A percentile compares a stretch with the other conserved stretches of the same genome.
These are phyloP conservation scores for Ceratosolen fusciceps DNA, from an alignment of 1,140 invertebrate genomes.

Conservation along the genomic window DNA sequence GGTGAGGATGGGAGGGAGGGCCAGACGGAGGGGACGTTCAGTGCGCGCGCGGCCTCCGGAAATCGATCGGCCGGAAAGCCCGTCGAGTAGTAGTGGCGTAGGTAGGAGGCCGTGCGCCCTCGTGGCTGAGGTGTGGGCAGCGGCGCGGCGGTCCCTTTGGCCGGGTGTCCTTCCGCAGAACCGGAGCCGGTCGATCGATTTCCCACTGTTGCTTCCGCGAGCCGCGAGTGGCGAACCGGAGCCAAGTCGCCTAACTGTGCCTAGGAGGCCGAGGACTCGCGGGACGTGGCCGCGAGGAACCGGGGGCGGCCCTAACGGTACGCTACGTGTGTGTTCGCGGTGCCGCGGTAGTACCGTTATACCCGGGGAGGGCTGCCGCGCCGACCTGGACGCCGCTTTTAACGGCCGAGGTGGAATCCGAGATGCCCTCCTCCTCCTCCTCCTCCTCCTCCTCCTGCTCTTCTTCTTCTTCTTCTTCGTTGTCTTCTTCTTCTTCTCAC, in stretches of 20 bases:
- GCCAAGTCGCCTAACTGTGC: background rate
- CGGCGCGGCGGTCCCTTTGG: background rate
- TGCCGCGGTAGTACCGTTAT: background rate
- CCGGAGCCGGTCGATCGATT: background rate
- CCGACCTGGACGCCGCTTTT: background rate
- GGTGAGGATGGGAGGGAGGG: too few relatives aligned
- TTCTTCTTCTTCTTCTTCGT: too few relatives aligned
- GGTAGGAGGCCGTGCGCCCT: too few relatives aligned
- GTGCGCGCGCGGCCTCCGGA: background rate
- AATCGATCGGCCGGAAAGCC: background rate
- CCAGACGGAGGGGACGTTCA: background rate
- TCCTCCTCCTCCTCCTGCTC: too few relatives aligned
- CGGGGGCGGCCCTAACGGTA: background rate
- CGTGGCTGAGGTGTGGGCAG: background rate
- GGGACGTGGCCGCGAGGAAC: background rate
- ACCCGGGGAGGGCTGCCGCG: background rate
- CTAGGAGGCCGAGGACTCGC: background rate
- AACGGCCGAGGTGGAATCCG: too few relatives aligned
- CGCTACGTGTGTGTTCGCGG: background rate
- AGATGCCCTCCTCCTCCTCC: too few relatives aligned
- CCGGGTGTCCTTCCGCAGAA: background rate
- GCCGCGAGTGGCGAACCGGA: background rate
- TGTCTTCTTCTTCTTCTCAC: too few relatives aligned
- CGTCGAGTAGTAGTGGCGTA: background rate
- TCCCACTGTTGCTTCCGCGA: too few relatives aligned